Evolutionary conservation across 1,140 invertebrate species (phyloP), one percentile per base, ranked within the genome.

Genomic region (Aphelinus certus): DNA sequence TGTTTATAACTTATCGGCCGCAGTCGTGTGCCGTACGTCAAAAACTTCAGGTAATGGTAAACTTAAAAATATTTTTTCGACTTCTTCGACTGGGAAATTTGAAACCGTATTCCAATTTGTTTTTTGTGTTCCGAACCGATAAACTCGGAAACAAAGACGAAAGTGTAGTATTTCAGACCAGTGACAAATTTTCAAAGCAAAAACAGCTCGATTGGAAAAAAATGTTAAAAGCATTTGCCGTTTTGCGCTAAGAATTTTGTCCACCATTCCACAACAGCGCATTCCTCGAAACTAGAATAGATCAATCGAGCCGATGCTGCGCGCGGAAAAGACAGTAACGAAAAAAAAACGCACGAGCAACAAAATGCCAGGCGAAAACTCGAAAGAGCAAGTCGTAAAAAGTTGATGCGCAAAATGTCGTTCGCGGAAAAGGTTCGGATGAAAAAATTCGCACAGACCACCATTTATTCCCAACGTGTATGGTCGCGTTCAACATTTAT

Each of bases 401-500:
- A 64, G 51, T n/a, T 63, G 43, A n/a, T 57, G 63, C 49, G 64
- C 63, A 45, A 73, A 55, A 61, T 73, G 64, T 67, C 72, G 64
- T 68, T 68, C 53, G 46, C 49, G 51, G 56, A 66, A 45, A 74
- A 67, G 68, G 68, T 74, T 55, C 47, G 64, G 56, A 61, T 73
- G 56, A 64, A 73, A 60, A 61, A 43, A 42, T 61, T 46, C 64
- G 48, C 55, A 26, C 26, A 26, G 26, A 26, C 26, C 26, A 26
- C 26, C 26, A 26, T 26, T 26, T 26, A 26, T 26, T 26, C 26
- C 26, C 26, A 26, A 26, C 26, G 26, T 26, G 26, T 26, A 63
- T n/a, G 66, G 64, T 64, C 63, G 65, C 64, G 10, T 47, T 73
- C 61, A 67, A 55, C 71, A 66, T 73, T 73, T 73, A 73, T 73